Conservation (phyloP, 2,113 vertebrate genomes). For the Passerina amoena region DNA sequence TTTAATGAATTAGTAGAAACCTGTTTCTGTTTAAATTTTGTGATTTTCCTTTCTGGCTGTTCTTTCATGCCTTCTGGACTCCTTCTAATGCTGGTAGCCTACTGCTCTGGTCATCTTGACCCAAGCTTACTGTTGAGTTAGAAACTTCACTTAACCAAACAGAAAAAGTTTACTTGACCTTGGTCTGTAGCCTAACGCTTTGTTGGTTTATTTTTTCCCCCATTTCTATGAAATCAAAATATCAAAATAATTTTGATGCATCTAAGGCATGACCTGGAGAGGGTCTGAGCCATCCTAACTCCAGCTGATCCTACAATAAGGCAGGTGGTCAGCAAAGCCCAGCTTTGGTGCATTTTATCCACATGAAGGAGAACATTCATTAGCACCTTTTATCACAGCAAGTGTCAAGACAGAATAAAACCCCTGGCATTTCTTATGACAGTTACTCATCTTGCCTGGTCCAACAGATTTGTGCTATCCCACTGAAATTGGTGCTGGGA, state of each 20-base stretch:
- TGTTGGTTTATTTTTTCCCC: accelerated
- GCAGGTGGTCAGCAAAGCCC: background rate
- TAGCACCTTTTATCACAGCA: background rate
- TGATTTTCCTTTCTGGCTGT: background rate
- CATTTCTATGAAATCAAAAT: background rate
- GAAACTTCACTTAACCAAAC: background rate
- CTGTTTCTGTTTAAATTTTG: background rate
- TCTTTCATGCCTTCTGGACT: background rate
- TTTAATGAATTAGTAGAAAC: background rate
- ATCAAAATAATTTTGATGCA: background rate
- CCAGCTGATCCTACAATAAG: background rate
- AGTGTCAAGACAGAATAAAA: background rate
- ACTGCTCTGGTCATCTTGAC: background rate
- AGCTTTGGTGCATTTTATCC: background rate
- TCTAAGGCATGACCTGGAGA: background rate
- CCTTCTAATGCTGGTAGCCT: background rate
- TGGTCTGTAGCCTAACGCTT: background rate
- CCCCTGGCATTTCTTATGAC: background rate
- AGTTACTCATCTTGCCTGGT: background rate
- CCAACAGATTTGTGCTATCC: background rate
- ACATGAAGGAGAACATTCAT: background rate
- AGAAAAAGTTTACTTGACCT: background rate
- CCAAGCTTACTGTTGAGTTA: background rate
- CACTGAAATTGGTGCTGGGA: background rate
- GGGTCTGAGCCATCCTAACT: background rate